Base-by-base conservation (phyloP, 1,140 invertebrate genomes). In the Melitaea cinxia region DNA sequence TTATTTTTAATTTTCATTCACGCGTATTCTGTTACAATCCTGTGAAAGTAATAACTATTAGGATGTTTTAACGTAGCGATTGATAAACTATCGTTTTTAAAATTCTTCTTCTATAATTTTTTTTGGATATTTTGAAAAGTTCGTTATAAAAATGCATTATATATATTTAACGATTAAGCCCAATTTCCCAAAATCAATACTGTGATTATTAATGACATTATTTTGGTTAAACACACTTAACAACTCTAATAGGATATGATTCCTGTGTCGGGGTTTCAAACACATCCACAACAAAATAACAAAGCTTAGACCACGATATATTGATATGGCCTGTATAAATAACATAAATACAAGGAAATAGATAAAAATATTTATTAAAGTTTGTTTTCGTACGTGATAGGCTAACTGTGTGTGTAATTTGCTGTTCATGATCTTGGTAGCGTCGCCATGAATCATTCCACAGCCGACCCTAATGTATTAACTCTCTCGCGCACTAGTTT, bases 401-500 rank as follows among this genome's bases (percentile, higher is more conserved):
- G 15, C 37, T 42, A 42, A 42, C 15, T 17, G 9, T 19, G 15
- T 7, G 2, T 49, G 10, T 49, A 45, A 10, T n/a, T 45, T 24
- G 50, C 54, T 53, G 55, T 28, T 56, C 26, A 58, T 57, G 49
- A 50, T 30, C 37, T 56, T 47, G 42, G n/a, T 47, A 23, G 10
- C 21, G n/a, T 15, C n/a, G 10, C n/a, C 7, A n/a, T 68, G 55
- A 58, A 42, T 65, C 63, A 58, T 39, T 35, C 37, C 24, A 23
- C 24, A 45, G 56, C 30, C 52, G 49, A 63, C 59, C 56, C 65
- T 67, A 64, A 55, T 68, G 56, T 50, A 64, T 45, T 37, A 21
- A 45, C 64, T 66, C 50, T 60, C 60, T 28, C 50, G 52, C 56
- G 39, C 60, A 65, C 45, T 45, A 61, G 49, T 66, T 65, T 65